Percentiles rank a stretch among this genome's conserved stretches.
These are phyloP conservation scores for Nematolebias whitei DNA, from an alignment of 2,113 vertebrate genomes.

Conservation along the genomic window DNA sequence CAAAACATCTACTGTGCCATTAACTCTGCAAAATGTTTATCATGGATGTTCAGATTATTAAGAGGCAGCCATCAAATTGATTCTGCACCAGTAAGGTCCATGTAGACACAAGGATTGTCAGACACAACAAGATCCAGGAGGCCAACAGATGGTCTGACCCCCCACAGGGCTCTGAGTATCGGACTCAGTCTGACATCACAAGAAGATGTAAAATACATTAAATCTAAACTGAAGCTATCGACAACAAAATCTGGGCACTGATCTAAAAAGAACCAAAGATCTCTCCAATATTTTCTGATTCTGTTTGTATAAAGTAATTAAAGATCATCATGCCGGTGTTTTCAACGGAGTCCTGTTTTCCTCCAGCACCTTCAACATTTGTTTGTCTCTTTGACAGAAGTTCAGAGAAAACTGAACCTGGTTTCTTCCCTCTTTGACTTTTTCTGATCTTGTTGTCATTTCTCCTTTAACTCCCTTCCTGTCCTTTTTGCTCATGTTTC, in stretches of 20 bases:
- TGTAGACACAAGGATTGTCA: neutral
- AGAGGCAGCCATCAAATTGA: too few relatives aligned
- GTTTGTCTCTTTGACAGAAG: neutral
- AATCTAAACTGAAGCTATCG: too few relatives aligned
- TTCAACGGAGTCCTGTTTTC: neutral
- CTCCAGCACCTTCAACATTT: neutral
- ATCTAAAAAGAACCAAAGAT: too few relatives aligned
- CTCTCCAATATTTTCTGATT: too few relatives aligned
- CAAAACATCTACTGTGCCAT: too few relatives aligned
- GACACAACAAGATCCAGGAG: neutral
- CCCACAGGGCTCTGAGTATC: neutral
- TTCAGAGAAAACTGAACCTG: neutral
- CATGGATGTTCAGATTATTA: too few relatives aligned
- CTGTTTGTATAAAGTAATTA: too few relatives aligned
- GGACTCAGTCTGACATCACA: constrained; percentile 7
- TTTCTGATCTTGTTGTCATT: neutral
- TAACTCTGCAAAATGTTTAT: too few relatives aligned
- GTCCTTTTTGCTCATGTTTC: neutral
- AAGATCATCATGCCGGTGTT: neutral
- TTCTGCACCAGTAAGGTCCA: neutral
- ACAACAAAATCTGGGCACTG: too few relatives aligned
- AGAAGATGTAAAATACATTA: neutral
- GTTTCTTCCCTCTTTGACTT: neutral
- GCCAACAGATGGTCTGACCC: constrained; percentile 15
- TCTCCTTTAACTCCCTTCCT: neutral